Percentiles rank a stretch among this genome's conserved stretches.
These are phyloP conservation scores for Tetrapedia diversipes DNA, from an alignment of 2,888 invertebrate genomes.

Conservation along the genomic window DNA sequence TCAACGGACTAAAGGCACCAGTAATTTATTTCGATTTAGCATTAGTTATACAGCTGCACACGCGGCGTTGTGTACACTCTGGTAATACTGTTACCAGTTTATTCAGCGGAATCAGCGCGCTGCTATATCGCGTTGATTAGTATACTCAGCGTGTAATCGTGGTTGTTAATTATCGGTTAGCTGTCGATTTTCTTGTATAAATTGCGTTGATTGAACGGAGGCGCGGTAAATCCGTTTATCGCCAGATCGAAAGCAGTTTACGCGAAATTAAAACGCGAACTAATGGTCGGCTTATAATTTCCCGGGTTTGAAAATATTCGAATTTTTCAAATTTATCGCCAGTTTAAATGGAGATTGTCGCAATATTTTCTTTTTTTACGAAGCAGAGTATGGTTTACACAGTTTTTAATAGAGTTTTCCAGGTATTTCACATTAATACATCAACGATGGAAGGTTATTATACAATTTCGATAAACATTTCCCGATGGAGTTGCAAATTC, in stretches of 20 bases:
- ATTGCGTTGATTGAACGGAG: conserved; percentile 61
- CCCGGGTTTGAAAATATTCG: background rate
- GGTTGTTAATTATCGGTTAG: conserved; percentile 65
- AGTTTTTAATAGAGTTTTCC: no score
- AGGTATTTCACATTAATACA: no score
- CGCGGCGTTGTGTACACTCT: conserved; percentile 14
- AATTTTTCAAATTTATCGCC: no score
- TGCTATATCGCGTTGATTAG: conserved; percentile 53
- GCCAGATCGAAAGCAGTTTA: conserved; percentile 26
- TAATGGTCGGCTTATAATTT: conserved; percentile 15
- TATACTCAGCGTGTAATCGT: conserved; percentile 59
- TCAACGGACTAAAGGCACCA: conserved; percentile 23
- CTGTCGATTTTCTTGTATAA: conserved; percentile 66
- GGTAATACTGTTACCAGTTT: conserved; percentile 40
- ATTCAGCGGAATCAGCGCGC: conserved; percentile 46
- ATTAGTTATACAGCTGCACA: conserved; percentile 21
- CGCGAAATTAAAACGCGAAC: conserved; percentile 29
- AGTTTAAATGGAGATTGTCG: no score
- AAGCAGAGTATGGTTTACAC: no score
- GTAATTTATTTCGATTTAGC: conserved; percentile 53
- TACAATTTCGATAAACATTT: no score
- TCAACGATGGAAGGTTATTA: no score
- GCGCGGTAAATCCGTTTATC: conserved; percentile 42
- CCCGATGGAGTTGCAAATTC: no score
- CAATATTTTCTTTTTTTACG: no score